A percentile compares a stretch with the other conserved stretches of the same genome.
phyloP scores from a whole-genome alignment of 2,113 vertebrate species.

The Chaenocephalus aceratus region DNA sequence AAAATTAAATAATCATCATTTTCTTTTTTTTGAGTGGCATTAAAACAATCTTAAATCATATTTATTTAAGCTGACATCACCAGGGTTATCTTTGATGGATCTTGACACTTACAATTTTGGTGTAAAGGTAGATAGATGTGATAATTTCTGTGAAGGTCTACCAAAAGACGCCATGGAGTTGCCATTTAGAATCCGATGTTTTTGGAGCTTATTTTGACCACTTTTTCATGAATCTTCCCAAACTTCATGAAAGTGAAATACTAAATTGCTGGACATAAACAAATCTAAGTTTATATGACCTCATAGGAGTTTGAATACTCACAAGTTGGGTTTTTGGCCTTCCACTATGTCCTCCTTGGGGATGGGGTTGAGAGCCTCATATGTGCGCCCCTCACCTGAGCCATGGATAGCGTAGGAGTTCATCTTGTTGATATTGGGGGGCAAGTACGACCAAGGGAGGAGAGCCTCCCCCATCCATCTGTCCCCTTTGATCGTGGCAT shows the following conservation, averaged over 20 bases:
- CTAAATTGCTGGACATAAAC: background rate
- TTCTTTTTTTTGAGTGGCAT: too few species aligned
- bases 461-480: conserved; percentile 78
- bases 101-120: background rate
- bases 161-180: background rate
- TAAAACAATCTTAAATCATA: too few species aligned
- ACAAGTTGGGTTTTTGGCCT: conserved; percentile 81
- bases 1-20: too few species aligned
- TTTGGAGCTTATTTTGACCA: too few species aligned
- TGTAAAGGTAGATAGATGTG: background rate
- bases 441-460: conserved; percentile 82
- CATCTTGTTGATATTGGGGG: conserved; percentile 82
- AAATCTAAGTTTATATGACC: background rate
- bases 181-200: background rate
- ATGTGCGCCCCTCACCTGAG: conserved; percentile 75
- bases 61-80: background rate
- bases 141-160: background rate
- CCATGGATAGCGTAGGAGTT: conserved; percentile 86
- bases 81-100: background rate
- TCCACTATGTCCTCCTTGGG: conserved; percentile 71
- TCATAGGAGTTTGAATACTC: conserved; percentile 52
- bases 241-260: background rate
- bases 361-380: conserved; percentile 81
- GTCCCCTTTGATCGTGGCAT: conserved; percentile 62
- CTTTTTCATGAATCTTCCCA: background rate